phyloP scores from a whole-genome alignment of 2,113 vertebrate species.

The Camarhynchus parvulus region DNA sequence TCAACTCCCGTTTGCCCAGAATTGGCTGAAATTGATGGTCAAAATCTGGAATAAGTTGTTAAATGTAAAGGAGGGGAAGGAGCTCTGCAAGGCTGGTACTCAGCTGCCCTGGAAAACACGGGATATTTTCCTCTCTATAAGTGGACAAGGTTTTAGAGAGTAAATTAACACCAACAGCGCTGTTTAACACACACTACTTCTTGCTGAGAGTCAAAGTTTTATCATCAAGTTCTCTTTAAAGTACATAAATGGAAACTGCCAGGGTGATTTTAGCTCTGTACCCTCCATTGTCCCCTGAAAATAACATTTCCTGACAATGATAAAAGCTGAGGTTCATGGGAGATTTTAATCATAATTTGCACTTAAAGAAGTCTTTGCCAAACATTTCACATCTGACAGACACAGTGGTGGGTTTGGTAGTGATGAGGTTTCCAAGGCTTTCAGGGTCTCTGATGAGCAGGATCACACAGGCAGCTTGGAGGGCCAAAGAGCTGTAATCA shows the following conservation, averaged over 20 bases:
- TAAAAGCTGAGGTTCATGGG: background rate
- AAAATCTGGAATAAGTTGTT: background rate
- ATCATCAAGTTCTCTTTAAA: background rate
- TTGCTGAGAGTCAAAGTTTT: background rate
- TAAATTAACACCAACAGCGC: background rate
- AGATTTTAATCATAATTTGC: background rate
- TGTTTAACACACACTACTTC: background rate
- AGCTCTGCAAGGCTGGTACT: background rate
- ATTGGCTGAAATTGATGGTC: background rate
- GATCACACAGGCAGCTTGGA: background rate
- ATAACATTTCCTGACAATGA: background rate
- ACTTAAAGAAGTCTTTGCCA: background rate
- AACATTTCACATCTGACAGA: background rate
- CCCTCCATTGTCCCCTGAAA: background rate
- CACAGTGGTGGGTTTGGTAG: background rate
- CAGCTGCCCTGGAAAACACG: rapidly evolving
- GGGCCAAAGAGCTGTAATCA: background rate
- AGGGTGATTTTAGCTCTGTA: background rate
- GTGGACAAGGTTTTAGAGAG: background rate
- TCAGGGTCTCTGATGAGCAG: background rate
- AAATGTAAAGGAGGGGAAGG: background rate
- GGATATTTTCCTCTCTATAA: background rate
- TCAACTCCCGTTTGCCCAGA: rapidly evolving
- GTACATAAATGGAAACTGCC: background rate
- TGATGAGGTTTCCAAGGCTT: background rate